Conservation (phyloP, 2,797 vertebrate genomes). For the Limosa lapponica region DNA sequence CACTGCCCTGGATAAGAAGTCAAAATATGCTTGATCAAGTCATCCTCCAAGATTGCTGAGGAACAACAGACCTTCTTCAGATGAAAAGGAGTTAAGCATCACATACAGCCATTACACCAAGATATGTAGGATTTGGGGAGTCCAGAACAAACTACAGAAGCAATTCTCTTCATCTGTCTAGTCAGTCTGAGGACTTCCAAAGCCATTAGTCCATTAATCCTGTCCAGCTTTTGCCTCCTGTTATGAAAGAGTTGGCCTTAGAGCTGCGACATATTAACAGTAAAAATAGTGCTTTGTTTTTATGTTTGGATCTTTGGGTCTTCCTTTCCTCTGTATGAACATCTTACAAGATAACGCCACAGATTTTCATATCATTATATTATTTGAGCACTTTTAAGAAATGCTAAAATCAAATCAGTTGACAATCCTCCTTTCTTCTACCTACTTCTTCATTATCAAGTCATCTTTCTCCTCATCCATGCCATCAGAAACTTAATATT, state of each 20-base stretch:
- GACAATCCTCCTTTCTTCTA: neutral
- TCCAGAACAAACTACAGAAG: neutral
- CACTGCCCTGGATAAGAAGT: neutral
- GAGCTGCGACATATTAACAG: neutral
- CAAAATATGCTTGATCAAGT: neutral
- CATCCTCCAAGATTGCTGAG: neutral
- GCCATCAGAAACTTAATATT: neutral
- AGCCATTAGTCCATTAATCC: neutral
- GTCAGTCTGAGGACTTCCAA: neutral
- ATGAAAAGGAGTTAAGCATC: neutral
- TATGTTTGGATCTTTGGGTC: neutral
- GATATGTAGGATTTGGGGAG: neutral
- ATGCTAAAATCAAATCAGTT: neutral
- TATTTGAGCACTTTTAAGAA: neutral
- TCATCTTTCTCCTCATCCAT: neutral
- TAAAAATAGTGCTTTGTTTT: neutral
- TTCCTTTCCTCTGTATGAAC: neutral
- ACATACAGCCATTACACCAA: neutral
- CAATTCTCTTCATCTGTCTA: neutral
- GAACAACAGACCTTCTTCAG: neutral
- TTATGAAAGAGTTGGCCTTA: neutral
- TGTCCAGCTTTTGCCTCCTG: neutral
- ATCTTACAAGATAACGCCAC: neutral
- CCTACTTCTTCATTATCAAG: neutral
- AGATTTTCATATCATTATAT: neutral